Conservation (phyloP, 1,140 invertebrate species). For the Drosophila lini region DNA sequence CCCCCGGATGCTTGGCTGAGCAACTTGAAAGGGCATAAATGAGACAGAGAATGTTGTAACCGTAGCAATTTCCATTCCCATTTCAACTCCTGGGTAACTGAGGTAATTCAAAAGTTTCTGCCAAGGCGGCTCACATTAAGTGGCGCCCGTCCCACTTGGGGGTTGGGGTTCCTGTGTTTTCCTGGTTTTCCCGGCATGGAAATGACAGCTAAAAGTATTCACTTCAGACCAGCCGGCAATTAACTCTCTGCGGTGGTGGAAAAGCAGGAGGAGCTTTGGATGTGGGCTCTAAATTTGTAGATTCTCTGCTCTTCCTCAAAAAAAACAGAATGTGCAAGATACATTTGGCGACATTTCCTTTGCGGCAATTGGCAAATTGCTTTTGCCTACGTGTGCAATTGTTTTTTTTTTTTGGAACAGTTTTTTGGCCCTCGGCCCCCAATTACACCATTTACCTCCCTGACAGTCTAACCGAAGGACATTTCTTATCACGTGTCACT, state of each 20-base stretch:
- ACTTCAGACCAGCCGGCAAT: slow-evolving; percentile 72
- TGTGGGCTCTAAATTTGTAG: background rate
- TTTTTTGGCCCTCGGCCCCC: slow-evolving; percentile 33
- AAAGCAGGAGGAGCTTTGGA: background rate
- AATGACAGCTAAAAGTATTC: slow-evolving; percentile 72
- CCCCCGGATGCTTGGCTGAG: slow-evolving; percentile 64
- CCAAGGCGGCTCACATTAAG: slow-evolving; percentile 72
- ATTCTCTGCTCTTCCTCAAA: background rate
- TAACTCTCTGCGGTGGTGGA: slow-evolving; percentile 54
- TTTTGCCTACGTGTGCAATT: slow-evolving; percentile 75
- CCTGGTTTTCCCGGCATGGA: slow-evolving; percentile 48
- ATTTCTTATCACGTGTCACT: slow-evolving; percentile 81
- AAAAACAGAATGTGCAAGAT: slow-evolving; percentile 44
- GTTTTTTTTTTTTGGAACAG: slow-evolving; percentile 30
- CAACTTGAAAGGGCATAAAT: slow-evolving; percentile 83
- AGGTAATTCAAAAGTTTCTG: slow-evolving; percentile 80
- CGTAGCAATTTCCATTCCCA: slow-evolving; percentile 54
- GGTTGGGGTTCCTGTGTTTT: slow-evolving; percentile 6
- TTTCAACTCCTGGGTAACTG: slow-evolving; percentile 56
- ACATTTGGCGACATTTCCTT: slow-evolving; percentile 71
- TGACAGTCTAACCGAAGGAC: slow-evolving; percentile 37
- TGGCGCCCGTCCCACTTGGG: slow-evolving; percentile 17
- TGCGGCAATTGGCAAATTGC: slow-evolving; percentile 75
- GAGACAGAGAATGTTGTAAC: slow-evolving; percentile 60
- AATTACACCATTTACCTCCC: slow-evolving; percentile 39